These are phyloP conservation scores for Bos javanicus DNA, from an alignment of 2,113 vertebrate genomes.

Conservation along the genomic window DNA sequence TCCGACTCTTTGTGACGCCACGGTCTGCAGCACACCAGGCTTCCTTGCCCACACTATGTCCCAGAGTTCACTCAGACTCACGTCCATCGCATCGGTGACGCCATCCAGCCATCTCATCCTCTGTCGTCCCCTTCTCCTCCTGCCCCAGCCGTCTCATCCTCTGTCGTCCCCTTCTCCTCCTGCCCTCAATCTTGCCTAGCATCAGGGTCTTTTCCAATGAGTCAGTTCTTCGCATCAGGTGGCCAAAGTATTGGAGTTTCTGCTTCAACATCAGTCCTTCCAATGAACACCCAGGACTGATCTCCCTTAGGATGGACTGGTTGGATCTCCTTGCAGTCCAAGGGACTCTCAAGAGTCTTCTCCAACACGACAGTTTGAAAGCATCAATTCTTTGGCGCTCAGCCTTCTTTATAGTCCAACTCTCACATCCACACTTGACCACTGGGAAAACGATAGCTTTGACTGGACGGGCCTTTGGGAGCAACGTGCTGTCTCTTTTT, in stretches of 20 bases:
- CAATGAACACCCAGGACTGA: neutral
- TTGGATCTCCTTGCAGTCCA: neutral
- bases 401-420: neutral
- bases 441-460: neutral
- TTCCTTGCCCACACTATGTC: neutral
- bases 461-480: neutral
- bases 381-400: neutral
- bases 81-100: neutral
- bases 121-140: neutral
- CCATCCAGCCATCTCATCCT: neutral
- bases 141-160: neutral
- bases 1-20: neutral
- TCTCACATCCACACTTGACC: neutral
- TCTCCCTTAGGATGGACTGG: neutral
- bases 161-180: neutral
- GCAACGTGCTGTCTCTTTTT: neutral
- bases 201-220: neutral
- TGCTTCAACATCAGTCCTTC: neutral
- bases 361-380: neutral
- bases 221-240: neutral
- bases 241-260: neutral
- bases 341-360: neutral
- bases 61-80: neutral
- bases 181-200: neutral
- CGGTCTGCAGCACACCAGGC: neutral